Evolutionary conservation across 2,888 invertebrate species (phyloP).

Genomic region (Cephus pulcher): DNA sequence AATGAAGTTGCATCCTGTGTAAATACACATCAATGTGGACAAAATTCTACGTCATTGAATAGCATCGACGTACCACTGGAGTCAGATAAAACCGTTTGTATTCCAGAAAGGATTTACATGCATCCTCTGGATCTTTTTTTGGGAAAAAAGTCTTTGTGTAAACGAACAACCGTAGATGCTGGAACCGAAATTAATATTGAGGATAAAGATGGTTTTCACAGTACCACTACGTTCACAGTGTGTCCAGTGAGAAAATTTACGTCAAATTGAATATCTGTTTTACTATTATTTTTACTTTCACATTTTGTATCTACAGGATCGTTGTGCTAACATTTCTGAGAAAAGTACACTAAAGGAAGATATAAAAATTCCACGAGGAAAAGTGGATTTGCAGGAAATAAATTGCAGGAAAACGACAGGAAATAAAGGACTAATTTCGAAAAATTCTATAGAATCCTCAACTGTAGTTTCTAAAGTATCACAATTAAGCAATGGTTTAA

Average conservation of each 20-base stretch:
- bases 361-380: neutral
- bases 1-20: neutral
- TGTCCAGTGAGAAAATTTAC: neutral
- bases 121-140: neutral
- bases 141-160: neutral
- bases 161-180: neutral
- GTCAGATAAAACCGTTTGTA: neutral
- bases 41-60: neutral
- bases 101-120: neutral
- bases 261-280: neutral
- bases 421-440: neutral
- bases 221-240: neutral
- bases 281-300: neutral
- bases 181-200: neutral
- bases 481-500: neutral
- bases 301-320: neutral
- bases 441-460: neutral
- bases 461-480: neutral
- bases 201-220: neutral
- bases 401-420: neutral
- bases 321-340: neutral
- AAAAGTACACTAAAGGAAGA: neutral
- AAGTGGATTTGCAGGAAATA: neutral
- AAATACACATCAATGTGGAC: neutral
- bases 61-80: neutral